These are phyloP conservation scores for Lampris incognitus DNA, from an alignment of 2,113 vertebrate species.

Conservation along the genomic window DNA sequence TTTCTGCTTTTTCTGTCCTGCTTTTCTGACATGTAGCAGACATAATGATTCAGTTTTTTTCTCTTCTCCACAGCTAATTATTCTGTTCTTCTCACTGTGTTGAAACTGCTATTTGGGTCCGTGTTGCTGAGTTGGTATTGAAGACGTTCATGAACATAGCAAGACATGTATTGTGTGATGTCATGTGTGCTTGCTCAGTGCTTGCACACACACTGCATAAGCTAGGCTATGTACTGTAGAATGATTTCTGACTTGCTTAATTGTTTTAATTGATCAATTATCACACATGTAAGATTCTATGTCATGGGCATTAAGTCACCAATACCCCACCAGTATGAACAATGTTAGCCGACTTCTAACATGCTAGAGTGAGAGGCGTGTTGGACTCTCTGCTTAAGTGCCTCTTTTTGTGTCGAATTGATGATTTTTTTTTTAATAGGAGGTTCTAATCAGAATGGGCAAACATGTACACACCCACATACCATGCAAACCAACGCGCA, in stretches of 20 bases:
- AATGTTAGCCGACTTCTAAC: constrained; percentile 25
- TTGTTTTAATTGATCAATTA: constrained; percentile 31
- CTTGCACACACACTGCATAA: constrained; percentile 2
- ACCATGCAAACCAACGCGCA: constrained; percentile 10
- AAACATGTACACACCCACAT: constrained; percentile 14
- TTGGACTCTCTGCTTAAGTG: constrained; percentile 60
- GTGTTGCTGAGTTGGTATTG: constrained; percentile 29
- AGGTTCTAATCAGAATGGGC: constrained; percentile 55
- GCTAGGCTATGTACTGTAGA: constrained; percentile 18
- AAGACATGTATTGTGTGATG: constrained; percentile 8
- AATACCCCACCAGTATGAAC: constrained; percentile 15
- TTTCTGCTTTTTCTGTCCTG: constrained; percentile 44
- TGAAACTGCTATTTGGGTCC: constrained; percentile 26
- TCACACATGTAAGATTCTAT: constrained; percentile 22
- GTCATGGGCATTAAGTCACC: constrained; percentile 17
- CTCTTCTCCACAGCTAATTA: constrained; percentile 51
- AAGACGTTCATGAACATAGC: constrained; percentile 3
- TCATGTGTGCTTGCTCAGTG: constrained; percentile 16
- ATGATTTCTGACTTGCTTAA: constrained; percentile 25
- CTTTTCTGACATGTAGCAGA: constrained; percentile 63
- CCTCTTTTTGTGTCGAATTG: constrained; percentile 50
- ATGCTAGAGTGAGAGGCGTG: constrained; percentile 31
- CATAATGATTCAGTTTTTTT: constrained; percentile 43
- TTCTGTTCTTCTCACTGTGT: constrained; percentile 28
- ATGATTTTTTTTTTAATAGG: constrained; percentile 29